Conservation (phyloP, 2,113 vertebrate genomes). For the Puntigrus tetrazona region DNA sequence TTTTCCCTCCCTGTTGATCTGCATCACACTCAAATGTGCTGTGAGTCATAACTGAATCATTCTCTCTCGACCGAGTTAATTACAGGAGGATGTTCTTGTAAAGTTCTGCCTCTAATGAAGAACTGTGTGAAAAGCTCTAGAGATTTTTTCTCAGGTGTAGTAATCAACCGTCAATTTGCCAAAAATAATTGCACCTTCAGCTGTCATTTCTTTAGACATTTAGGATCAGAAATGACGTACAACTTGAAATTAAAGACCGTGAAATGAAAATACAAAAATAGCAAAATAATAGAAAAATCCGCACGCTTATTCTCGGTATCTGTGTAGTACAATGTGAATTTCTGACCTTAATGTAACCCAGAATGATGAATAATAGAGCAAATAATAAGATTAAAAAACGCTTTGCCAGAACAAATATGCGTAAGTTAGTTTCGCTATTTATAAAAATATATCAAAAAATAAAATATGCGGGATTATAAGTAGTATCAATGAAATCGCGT, state of each 20-base stretch:
- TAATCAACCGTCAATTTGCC: slow-evolving; percentile 13
- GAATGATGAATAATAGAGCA: too few relatives aligned
- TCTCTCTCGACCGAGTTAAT: slow-evolving; percentile 18
- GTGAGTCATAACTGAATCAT: slow-evolving; percentile 44
- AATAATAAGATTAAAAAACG: too few relatives aligned
- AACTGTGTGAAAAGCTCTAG: not conserved
- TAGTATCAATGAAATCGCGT: too few relatives aligned
- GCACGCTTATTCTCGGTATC: not conserved
- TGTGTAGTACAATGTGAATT: not conserved
- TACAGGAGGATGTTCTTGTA: slow-evolving; percentile 44
- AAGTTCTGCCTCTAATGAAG: not conserved
- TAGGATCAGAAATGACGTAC: not conserved
- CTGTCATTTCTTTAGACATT: not conserved
- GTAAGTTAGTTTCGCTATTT: too few relatives aligned
- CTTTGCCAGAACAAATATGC: too few relatives aligned
- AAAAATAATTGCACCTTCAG: not conserved
- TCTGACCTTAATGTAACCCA: not conserved
- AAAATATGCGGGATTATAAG: too few relatives aligned
- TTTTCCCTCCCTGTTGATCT: slow-evolving; percentile 7
- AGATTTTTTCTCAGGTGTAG: slow-evolving; percentile 9
- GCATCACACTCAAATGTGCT: slow-evolving; percentile 7
- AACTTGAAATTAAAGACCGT: not conserved
- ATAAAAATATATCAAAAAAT: too few relatives aligned
- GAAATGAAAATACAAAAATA: not conserved
- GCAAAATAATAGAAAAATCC: not conserved